phyloP scores from a whole-genome alignment of 2,888 invertebrate species.

The Pammene aurita region DNA sequence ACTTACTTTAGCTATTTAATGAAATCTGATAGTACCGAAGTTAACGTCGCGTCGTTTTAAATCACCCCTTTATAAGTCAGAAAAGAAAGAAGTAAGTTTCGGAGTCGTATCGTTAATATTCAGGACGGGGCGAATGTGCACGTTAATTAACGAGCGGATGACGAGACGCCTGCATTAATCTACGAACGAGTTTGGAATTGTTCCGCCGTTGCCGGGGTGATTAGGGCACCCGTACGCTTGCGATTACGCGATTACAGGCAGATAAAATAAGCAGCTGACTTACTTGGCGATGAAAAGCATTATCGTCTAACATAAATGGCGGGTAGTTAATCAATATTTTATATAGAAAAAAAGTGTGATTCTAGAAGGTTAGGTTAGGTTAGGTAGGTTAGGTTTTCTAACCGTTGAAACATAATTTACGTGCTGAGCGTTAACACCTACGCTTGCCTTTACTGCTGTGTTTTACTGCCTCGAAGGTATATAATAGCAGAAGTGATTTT shows the following conservation, averaged over 20 bases:
- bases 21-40: neutral
- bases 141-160: slow-evolving; percentile 36
- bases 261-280: too few species aligned
- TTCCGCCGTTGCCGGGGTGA: slow-evolving; percentile 14
- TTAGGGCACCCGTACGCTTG: slow-evolving; percentile 8
- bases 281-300: too few species aligned
- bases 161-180: slow-evolving; percentile 39
- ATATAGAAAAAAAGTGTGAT: too few species aligned
- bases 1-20: neutral
- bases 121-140: slow-evolving; percentile 25
- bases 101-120: slow-evolving; percentile 33
- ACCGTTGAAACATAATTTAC: too few species aligned
- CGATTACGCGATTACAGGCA: neutral
- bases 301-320: too few species aligned
- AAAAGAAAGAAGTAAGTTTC: slow-evolving; percentile 6
- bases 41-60: neutral
- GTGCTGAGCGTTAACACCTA: too few species aligned
- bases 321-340: too few species aligned
- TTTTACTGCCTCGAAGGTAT: too few species aligned
- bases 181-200: slow-evolving; percentile 39
- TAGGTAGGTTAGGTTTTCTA: too few species aligned
- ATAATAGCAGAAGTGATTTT: too few species aligned
- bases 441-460: too few species aligned
- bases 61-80: slow-evolving; percentile 8
- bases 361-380: too few species aligned